Conservation (phyloP, 2,888 invertebrate species). For the Biston stratarius region DNA sequence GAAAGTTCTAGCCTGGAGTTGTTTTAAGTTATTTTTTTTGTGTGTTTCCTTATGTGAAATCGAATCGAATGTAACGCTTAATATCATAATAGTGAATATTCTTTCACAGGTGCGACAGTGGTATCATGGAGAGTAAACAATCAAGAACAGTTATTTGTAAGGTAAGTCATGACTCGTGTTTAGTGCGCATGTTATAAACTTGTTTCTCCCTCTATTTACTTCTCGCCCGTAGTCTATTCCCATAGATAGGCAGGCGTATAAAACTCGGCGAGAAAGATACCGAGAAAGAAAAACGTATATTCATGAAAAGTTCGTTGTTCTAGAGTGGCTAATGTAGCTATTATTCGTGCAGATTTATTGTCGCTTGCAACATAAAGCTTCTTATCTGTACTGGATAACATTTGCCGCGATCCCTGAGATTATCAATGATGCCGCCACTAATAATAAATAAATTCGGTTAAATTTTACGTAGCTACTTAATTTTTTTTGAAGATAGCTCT, state of each 20-base stretch:
- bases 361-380: background rate
- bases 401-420: constrained; percentile 20
- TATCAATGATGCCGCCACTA: background rate
- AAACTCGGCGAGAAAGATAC: background rate
- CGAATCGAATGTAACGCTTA: too few relatives aligned
- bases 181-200: too few relatives aligned
- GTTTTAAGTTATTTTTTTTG: too few relatives aligned
- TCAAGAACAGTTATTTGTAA: constrained; percentile 98
- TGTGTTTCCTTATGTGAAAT: too few relatives aligned
- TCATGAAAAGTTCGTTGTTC: too few relatives aligned
- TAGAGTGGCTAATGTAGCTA: too few relatives aligned
- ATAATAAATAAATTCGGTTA: too few relatives aligned
- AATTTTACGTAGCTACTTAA: background rate
- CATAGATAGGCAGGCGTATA: too few relatives aligned
- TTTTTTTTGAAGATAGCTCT: too few relatives aligned
- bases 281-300: background rate
- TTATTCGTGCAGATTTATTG: background rate
- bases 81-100: constrained; percentile 18
- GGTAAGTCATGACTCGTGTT: constrained; percentile 86
- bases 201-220: too few relatives aligned
- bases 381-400: background rate
- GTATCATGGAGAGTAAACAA: constrained; percentile 98
- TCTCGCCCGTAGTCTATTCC: too few relatives aligned
- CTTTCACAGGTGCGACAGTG: constrained; percentile 95
- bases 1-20: too few relatives aligned